phyloP scores from a whole-genome alignment of 1,140 invertebrate genomes.

The Aleiodes sp. region DNA sequence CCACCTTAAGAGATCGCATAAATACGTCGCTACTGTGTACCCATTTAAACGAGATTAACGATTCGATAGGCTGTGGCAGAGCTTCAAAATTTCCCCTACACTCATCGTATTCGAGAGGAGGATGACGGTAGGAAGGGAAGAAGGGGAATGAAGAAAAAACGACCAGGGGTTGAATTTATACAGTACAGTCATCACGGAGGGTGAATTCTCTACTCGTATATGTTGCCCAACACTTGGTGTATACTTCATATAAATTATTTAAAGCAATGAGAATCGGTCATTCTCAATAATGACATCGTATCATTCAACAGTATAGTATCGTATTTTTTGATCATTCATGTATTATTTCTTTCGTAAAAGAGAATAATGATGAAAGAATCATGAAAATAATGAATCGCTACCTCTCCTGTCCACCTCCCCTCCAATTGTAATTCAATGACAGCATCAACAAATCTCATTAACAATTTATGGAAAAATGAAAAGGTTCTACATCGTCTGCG shows the following conservation, averaged over 20 bases:
- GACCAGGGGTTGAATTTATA: not conserved
- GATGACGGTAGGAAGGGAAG: too few species aligned
- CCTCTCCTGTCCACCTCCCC: not conserved
- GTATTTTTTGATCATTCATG: not conserved
- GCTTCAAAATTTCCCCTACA: not conserved
- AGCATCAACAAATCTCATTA: slow-evolving; percentile 10
- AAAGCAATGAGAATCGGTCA: slow-evolving; percentile 25
- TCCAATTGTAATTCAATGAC: not conserved
- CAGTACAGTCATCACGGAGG: not conserved
- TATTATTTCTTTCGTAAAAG: not conserved
- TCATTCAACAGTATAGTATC: not conserved
- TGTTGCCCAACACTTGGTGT: too few species aligned
- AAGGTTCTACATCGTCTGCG: not conserved
- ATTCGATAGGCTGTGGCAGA: slow-evolving; percentile 26
- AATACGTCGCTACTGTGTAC: slow-evolving; percentile 8
- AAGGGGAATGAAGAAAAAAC: not conserved
- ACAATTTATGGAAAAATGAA: slow-evolving; percentile 7
- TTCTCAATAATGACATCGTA: not conserved
- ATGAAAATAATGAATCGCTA: not conserved
- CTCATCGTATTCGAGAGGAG: slow-evolving; percentile 23
- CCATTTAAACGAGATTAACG: slow-evolving; percentile 33
- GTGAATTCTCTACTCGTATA: too few species aligned
- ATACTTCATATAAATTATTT: slow-evolving; percentile 17
- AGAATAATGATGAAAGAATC: not conserved
- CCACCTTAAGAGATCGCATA: not conserved